Percentiles rank a stretch among this genome's conserved stretches.
phyloP scores from a whole-genome alignment of 2,888 invertebrate species.

The Flexamia atlantica region DNA sequence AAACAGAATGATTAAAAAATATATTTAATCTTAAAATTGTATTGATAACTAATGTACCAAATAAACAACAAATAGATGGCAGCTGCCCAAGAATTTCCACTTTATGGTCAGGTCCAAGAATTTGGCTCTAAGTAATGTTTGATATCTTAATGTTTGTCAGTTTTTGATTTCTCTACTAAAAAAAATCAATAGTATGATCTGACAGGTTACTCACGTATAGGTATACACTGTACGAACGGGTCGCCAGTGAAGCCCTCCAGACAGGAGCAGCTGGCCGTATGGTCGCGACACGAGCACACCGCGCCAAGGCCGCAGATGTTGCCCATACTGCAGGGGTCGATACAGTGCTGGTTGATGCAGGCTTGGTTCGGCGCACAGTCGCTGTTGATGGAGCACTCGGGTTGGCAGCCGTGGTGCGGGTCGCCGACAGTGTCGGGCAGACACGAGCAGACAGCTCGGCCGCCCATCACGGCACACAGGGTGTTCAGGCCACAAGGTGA shows the following conservation, averaged over 20 bases:
- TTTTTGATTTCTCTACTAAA: too few relatives aligned
- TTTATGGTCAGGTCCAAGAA: too few relatives aligned
- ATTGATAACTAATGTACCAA: too few relatives aligned
- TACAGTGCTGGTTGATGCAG: slow-evolving; percentile 85
- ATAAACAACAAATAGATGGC: too few relatives aligned
- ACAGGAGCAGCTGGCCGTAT: slow-evolving; percentile 90
- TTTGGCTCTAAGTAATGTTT: too few relatives aligned
- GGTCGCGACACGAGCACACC: slow-evolving; percentile 87
- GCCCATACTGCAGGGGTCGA: slow-evolving; percentile 83
- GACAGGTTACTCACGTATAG: slow-evolving; percentile 77
- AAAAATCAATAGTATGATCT: too few relatives aligned
- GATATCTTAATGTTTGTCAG: too few relatives aligned
- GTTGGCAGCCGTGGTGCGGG: slow-evolving; percentile 86
- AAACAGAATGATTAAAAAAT: too few relatives aligned
- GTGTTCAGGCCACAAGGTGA: slow-evolving; percentile 89
- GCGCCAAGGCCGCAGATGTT: slow-evolving; percentile 90
- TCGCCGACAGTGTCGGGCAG: slow-evolving; percentile 87
- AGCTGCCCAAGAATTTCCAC: too few relatives aligned
- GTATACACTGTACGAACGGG: slow-evolving; percentile 86
- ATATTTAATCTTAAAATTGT: too few relatives aligned
- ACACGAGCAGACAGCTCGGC: slow-evolving; percentile 87
- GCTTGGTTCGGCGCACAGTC: slow-evolving; percentile 87
- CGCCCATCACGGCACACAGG: slow-evolving; percentile 83
- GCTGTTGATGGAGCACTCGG: slow-evolving; percentile 90
- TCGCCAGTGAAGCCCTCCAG: slow-evolving; percentile 88